Percentiles rank a stretch among this genome's conserved stretches.
Evolutionary conservation across 2,113 vertebrate genomes (phyloP).

Genomic region (Nannobrachium achirus): DNA sequence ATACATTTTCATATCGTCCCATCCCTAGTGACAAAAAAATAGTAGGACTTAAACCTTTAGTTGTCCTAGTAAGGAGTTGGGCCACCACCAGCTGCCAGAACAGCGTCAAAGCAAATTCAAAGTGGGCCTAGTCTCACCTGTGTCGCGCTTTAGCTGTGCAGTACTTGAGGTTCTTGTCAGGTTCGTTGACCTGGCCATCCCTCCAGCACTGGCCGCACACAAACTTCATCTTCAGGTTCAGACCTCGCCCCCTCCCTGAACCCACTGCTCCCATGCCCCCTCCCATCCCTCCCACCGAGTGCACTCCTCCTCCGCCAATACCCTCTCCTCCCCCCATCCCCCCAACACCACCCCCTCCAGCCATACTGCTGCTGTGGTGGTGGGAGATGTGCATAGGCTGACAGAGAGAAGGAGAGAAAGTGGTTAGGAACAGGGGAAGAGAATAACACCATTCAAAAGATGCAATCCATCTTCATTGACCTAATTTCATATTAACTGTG

Average conservation of each 20-base stretch:
- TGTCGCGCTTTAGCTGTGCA: constrained; percentile 97
- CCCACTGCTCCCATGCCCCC: constrained; percentile 53
- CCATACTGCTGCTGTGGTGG: constrained; percentile 59
- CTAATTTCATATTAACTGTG: no score
- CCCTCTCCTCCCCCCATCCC: constrained; percentile 60
- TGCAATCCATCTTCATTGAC: not conserved
- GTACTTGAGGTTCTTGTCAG: constrained; percentile 97
- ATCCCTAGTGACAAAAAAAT: no score
- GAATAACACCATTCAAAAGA: not conserved
- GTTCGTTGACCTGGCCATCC: constrained; percentile 95
- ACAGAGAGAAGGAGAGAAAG: constrained; percentile 13
- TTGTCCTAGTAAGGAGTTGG: no score
- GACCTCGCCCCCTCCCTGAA: constrained; percentile 61
- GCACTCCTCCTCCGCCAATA: constrained; percentile 59
- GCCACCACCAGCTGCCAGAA: no score
- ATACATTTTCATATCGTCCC: no score
- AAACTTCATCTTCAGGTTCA: constrained; percentile 96
- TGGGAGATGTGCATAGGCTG: constrained; percentile 75
- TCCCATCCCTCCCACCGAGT: constrained; percentile 47
- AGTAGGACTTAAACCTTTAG: no score
- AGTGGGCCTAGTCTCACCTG: constrained; percentile 77
- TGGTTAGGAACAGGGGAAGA: not conserved
- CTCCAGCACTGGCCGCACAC: constrained; percentile 98
- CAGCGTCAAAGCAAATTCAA: no score
- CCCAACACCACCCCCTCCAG: constrained; percentile 15